Evolutionary conservation across 2,797 vertebrate genomes (phyloP).

Genomic region (Ficedula albicollis): DNA sequence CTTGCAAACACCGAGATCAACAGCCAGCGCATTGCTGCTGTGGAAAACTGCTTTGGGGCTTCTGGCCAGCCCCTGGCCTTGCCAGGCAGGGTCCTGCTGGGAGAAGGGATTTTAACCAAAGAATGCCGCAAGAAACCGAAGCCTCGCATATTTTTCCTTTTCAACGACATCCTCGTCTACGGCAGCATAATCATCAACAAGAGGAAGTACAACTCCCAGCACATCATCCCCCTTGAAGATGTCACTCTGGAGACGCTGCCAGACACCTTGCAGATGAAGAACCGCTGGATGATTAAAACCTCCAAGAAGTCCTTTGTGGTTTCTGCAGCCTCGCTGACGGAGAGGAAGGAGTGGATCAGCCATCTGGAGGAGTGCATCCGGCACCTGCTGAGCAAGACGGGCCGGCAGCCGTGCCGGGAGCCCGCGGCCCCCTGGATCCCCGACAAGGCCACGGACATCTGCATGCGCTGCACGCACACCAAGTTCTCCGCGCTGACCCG

Average conservation of each 20-base stretch:
- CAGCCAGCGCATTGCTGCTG: conserved; percentile 79
- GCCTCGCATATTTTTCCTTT: conserved; percentile 88
- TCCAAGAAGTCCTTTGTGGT: conserved; percentile 91
- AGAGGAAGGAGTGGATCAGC: conserved; percentile 88
- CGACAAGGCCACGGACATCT: conserved; percentile 83
- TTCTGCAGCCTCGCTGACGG: conserved; percentile 78
- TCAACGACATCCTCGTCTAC: conserved; percentile 91
- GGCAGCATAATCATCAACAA: conserved; percentile 85
- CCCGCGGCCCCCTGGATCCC: conserved; percentile 89
- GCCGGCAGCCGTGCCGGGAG: conserved; percentile 50
- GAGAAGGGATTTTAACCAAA: conserved; percentile 88
- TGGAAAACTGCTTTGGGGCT: conserved; percentile 84
- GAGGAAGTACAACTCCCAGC: conserved; percentile 84
- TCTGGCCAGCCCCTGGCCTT: conserved; percentile 77
- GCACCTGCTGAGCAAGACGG: conserved; percentile 67
- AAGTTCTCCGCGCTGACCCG: conserved; percentile 81
- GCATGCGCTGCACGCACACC: conserved; percentile 88
- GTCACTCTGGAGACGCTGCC: conserved; percentile 83
- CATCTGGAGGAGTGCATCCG: conserved; percentile 82
- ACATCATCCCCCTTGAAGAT: conserved; percentile 86
- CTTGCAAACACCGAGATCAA: conserved; percentile 80
- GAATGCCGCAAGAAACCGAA: conserved; percentile 85
- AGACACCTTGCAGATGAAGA: conserved; percentile 76
- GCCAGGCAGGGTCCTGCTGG: conserved; percentile 84
- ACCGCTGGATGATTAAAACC: conserved; percentile 92